phyloP scores from a whole-genome alignment of 2,888 invertebrate species.

The Synanthedon andrenaeformis region DNA sequence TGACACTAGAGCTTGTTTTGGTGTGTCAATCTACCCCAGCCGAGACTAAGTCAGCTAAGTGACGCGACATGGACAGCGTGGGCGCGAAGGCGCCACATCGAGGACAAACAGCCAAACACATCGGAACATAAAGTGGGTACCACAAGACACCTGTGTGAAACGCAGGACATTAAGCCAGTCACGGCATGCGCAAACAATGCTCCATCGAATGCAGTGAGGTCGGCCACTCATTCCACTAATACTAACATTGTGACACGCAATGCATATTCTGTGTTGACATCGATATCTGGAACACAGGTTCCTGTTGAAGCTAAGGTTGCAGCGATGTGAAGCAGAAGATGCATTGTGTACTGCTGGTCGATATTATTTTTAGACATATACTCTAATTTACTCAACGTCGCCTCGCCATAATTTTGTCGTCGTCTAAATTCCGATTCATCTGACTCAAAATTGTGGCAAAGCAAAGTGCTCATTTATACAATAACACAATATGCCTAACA shows the following conservation, averaged over 20 bases:
- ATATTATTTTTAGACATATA: slow-evolving; percentile 13
- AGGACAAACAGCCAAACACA: slow-evolving; percentile 58
- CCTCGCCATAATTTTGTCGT: slow-evolving; percentile 16
- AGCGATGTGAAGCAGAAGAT: slow-evolving; percentile 43
- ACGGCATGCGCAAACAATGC: slow-evolving; percentile 67
- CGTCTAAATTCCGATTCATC: slow-evolving; percentile 9
- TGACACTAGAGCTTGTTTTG: background rate
- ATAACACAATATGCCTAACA: slow-evolving; percentile 44
- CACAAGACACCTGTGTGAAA: slow-evolving; percentile 57
- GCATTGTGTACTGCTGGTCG: slow-evolving; percentile 39
- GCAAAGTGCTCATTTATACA: slow-evolving; percentile 31
- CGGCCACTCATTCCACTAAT: slow-evolving; percentile 70
- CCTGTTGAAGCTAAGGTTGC: slow-evolving; percentile 15
- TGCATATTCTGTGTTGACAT: slow-evolving; percentile 50
- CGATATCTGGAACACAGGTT: slow-evolving; percentile 35
- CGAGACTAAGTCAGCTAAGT: slow-evolving; percentile 10
- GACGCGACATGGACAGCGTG: slow-evolving; percentile 54
- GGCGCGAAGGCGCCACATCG: slow-evolving; percentile 52
- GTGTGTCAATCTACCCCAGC: slow-evolving; percentile 49
- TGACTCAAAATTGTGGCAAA: slow-evolving; percentile 20
- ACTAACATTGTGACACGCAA: slow-evolving; percentile 56
- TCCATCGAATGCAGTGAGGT: slow-evolving; percentile 68
- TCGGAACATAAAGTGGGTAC: slow-evolving; percentile 54
- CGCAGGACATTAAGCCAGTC: slow-evolving; percentile 63
- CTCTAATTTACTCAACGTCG: slow-evolving; percentile 5